Evolutionary conservation across 2,888 invertebrate genomes (phyloP).

Genomic region (Rhagium mordax): DNA sequence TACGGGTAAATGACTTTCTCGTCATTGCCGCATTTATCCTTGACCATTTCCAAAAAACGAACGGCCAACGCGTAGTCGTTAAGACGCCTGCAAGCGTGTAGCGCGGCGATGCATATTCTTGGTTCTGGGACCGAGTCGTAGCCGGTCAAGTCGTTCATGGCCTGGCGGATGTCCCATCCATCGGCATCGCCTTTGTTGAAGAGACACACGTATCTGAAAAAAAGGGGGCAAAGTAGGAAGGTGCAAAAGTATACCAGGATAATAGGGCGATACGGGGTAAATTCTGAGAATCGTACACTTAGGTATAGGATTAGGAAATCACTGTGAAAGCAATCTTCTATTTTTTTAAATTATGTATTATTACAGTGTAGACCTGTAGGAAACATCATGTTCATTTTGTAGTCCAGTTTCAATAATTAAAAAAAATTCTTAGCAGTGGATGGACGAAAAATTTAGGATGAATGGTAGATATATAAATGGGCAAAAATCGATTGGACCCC

Average conservation of each 20-base stretch:
- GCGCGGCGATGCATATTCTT: conserved; percentile 73
- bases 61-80: conserved; percentile 79
- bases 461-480: too few relatives aligned
- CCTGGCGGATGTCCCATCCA: conserved; percentile 81
- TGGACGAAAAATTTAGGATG: too few relatives aligned
- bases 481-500: too few relatives aligned
- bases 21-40: conserved; percentile 86
- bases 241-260: background rate
- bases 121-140: conserved; percentile 77
- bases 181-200: conserved; percentile 91
- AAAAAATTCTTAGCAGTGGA: too few relatives aligned
- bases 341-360: too few relatives aligned
- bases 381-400: too few relatives aligned
- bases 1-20: conserved; percentile 89
- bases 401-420: too few relatives aligned
- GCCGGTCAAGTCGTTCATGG: conserved; percentile 72
- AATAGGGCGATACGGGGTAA: background rate
- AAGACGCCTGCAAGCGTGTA: conserved; percentile 77
- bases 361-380: too few relatives aligned
- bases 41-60: conserved; percentile 90
- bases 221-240: background rate
- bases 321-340: too few relatives aligned
- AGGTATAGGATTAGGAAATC: too few relatives aligned
- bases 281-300: too few relatives aligned
- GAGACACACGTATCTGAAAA: conserved; percentile 81